Conservation (phyloP, 2,797 vertebrate species). For the Crenichthys baileyi region DNA sequence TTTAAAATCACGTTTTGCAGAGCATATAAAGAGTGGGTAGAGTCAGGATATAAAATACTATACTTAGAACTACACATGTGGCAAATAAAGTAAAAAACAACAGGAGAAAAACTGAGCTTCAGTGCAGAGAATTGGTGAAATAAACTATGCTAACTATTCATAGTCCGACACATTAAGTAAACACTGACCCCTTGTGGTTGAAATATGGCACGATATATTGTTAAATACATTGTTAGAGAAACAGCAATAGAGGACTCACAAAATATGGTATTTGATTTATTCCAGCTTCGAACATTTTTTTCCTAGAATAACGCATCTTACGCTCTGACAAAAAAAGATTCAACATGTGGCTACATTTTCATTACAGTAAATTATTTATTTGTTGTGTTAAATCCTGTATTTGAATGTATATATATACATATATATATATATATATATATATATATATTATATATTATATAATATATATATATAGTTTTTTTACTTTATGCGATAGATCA, state of each 20-base stretch:
- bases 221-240: too few species aligned
- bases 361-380: background rate
- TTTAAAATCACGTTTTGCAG: too few species aligned
- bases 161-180: conserved; percentile 22
- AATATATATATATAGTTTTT: too few species aligned
- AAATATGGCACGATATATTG: background rate
- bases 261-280: background rate
- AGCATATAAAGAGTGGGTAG: too few species aligned
- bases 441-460: too few species aligned
- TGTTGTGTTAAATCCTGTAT: background rate
- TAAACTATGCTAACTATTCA: background rate
- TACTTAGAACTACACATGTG: too few species aligned
- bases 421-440: too few species aligned
- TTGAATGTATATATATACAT: too few species aligned
- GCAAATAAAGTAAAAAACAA: too few species aligned
- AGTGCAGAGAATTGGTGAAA: background rate
- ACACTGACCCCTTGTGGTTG: conserved; percentile 57
- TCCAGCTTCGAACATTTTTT: background rate
- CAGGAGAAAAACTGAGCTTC: too few species aligned
- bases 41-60: too few species aligned
- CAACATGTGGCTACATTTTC: background rate
- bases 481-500: background rate
- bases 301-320: background rate
- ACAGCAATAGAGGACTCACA: too few species aligned
- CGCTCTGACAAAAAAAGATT: background rate